phyloP scores from a whole-genome alignment of 1,140 invertebrate genomes.

The Drosophila obscura region DNA sequence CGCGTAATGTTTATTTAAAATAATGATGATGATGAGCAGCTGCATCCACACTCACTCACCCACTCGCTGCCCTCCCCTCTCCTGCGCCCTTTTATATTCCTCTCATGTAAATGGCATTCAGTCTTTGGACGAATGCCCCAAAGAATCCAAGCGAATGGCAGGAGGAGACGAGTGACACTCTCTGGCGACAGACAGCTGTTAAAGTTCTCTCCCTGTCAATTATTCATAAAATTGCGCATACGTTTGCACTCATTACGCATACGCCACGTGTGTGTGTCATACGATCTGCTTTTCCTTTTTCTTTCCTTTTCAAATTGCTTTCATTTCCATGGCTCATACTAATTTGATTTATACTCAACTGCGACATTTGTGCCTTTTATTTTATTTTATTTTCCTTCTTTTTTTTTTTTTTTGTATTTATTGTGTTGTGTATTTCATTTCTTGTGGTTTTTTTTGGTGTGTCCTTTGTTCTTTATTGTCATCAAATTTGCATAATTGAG shows the following conservation, averaged over 20 bases:
- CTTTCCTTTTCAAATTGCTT: constrained; percentile 45
- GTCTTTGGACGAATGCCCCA: constrained; percentile 36
- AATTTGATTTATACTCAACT: constrained; percentile 65
- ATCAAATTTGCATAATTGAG: constrained; percentile 71
- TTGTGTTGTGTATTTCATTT: constrained; percentile 15
- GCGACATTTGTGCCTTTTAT: constrained; percentile 28
- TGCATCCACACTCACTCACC: constrained; percentile 18
- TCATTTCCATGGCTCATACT: constrained; percentile 45
- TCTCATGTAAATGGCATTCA: constrained; percentile 60
- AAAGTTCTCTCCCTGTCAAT: constrained; percentile 63
- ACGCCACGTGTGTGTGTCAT: constrained; percentile 37
- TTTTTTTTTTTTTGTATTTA: constrained; percentile 43
- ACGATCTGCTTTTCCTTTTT: constrained; percentile 6
- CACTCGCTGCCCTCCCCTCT: not conserved
- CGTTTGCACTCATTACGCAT: constrained; percentile 71
- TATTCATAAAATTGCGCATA: constrained; percentile 78
- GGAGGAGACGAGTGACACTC: constrained; percentile 35
- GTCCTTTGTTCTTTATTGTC: constrained; percentile 42
- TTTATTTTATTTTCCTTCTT: not conserved
- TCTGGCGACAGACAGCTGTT: constrained; percentile 46
- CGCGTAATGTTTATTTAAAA: constrained; percentile 78
- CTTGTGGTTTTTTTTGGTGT: constrained; percentile 17
- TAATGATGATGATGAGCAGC: constrained; percentile 75
- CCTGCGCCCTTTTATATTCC: not conserved
- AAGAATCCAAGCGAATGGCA: constrained; percentile 11